Percentiles rank a stretch among this genome's conserved stretches.
phyloP scores from a whole-genome alignment of 2,797 vertebrate species.

The Aythya fuligula region DNA sequence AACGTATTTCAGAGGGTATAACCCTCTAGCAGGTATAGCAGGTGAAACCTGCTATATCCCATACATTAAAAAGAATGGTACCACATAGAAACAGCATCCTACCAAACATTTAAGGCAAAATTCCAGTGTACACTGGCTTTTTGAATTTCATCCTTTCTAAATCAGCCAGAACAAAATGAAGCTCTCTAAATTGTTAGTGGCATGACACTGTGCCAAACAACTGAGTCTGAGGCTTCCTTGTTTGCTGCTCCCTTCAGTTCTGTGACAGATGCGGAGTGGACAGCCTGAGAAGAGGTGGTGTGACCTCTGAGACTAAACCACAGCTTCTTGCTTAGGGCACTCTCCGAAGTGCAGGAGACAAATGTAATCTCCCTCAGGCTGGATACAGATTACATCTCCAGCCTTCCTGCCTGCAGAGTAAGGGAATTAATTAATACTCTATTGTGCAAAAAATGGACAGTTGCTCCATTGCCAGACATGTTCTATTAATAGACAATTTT shows the following conservation, averaged over 20 bases:
- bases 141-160: not conserved
- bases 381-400: not conserved
- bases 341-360: fast-evolving
- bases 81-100: not conserved
- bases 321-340: not conserved
- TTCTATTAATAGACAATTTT: not conserved
- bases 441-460: not conserved
- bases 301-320: not conserved
- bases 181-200: not conserved
- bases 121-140: not conserved
- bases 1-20: not conserved
- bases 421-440: slow-evolving; percentile 3
- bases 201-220: not conserved
- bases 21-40: not conserved
- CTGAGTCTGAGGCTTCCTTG: not conserved
- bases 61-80: not conserved
- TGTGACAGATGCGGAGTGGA: fast-evolving
- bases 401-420: not conserved
- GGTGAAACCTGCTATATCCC: not conserved
- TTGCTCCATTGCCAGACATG: not conserved
- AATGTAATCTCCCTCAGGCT: not conserved
- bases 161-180: not conserved
- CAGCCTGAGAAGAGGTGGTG: not conserved
- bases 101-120: not conserved
- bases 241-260: not conserved